Base-by-base conservation (phyloP, 2,888 invertebrate genomes). In the Brenthis ino region DNA sequence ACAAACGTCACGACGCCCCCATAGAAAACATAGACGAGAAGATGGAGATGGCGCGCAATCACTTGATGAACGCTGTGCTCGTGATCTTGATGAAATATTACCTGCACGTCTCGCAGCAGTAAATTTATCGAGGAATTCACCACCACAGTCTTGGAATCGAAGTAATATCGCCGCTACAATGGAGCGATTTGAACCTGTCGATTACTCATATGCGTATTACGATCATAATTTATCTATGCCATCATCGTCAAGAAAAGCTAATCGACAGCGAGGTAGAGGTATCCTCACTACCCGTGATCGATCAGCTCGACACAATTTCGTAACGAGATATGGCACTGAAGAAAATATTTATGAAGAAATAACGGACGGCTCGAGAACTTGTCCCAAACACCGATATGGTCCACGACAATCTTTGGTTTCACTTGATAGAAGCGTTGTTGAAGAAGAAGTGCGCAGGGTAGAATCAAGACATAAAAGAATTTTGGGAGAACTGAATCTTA, bases 331-430 rank as follows among this genome's bases (percentile, higher is more conserved):
- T 79, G 97, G 97, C 55, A 97, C 97, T 54, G 96, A 97, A 85
- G 97, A 97, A 87, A 96, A 96, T 79, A 96, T 96, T 82, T 96
- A 96, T 84, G 96, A 96, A 85, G 96, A 96, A 91, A 96, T 96
- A 75, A 95, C 95, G 51, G 96, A 96, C 78, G 94, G 95, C 37
- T 89, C 92, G 11, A 87, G 92, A 75, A 89, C 91, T 37, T 93
- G 92, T 77, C 93, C 92, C 2, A 93, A 93, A 79, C 93, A 93
- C 78, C 84, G 93, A 71, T 91, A 90, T 70, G 88, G 84, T 55
- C 92, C 93, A 61, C 85, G 94, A 55, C 94, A 94, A 74, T 95
- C 95, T 14, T 93, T 95, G 58, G 94, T 95, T 69, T 95, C 95
- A 8, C 88, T 96, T 69, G 95, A 95, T 81, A 95, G 95, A 82